Conservation (phyloP, 2,888 invertebrate species). For the Gari tellinella region DNA sequence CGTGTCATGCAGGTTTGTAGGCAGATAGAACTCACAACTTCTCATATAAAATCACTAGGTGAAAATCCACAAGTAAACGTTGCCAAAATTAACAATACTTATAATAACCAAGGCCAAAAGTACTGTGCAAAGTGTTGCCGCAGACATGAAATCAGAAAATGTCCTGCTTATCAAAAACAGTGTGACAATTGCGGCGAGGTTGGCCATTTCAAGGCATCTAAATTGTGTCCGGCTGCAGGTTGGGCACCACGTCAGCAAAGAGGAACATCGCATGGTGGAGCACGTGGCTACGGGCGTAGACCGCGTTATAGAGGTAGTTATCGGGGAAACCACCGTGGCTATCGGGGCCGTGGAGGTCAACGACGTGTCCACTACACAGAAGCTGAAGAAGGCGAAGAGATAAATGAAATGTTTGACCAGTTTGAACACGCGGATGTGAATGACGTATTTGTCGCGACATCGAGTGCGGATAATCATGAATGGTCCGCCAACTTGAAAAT, state of each 20-base stretch:
- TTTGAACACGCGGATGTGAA: background rate
- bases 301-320: background rate
- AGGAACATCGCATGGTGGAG: too few species aligned
- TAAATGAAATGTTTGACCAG: constrained; percentile 15
- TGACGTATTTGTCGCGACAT: constrained; percentile 4
- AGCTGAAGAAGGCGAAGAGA: too few species aligned
- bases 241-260: too few species aligned
- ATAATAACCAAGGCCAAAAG: background rate
- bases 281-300: background rate
- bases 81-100: background rate
- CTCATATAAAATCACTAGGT: constrained; percentile 30
- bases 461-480: constrained; percentile 2
- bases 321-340: too few species aligned
- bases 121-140: constrained; percentile 20
- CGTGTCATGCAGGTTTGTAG: constrained; percentile 33
- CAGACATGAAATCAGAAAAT: constrained; percentile 9
- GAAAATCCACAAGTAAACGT: constrained; percentile 21
- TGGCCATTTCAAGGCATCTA: constrained; percentile 24
- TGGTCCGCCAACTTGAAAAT: constrained; percentile 22
- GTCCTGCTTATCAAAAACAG: constrained; percentile 19
- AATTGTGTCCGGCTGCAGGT: constrained; percentile 4
- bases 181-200: constrained; percentile 16
- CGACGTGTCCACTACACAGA: too few species aligned
- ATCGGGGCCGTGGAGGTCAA: too few species aligned
- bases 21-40: constrained; percentile 33